Evolutionary conservation across 2,113 vertebrate genomes (phyloP).

Genomic region (Centropus unirufus): DNA sequence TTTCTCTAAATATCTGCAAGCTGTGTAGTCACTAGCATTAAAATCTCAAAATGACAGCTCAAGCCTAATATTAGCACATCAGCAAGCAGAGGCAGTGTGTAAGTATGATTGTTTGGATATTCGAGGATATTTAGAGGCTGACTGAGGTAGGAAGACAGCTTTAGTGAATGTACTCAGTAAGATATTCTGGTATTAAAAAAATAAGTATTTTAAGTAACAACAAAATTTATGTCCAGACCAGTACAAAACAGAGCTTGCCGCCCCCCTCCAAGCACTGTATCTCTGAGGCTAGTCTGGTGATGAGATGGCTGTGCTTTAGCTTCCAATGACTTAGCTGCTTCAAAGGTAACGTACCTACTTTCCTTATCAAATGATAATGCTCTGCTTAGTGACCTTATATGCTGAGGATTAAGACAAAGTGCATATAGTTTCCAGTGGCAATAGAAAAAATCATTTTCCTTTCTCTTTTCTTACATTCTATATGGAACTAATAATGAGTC

Average conservation of each 20-base stretch:
- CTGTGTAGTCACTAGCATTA: slow-evolving; percentile 42
- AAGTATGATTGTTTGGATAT: not conserved
- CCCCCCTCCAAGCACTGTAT: not conserved
- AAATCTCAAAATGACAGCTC: slow-evolving; percentile 46
- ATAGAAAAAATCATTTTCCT: slow-evolving; percentile 22
- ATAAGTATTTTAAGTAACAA: not conserved
- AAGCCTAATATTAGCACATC: slow-evolving; percentile 29
- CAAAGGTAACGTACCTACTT: not conserved
- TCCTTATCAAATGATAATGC: not conserved
- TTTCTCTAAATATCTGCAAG: slow-evolving; percentile 67
- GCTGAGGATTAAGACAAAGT: not conserved
- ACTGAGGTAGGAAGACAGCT: not conserved
- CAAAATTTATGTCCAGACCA: not conserved
- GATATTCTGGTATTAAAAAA: slow-evolving; percentile 9
- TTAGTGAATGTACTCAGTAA: not conserved
- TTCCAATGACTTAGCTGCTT: not conserved
- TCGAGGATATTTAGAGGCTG: not conserved
- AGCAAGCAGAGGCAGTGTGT: not conserved
- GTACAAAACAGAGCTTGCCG: not conserved
- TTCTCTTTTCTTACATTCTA: slow-evolving; percentile 30
- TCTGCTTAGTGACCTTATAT: not conserved
- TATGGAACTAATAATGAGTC: slow-evolving; percentile 1
- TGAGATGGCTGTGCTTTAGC: not conserved
- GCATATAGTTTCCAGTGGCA: not conserved
- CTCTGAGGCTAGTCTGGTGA: not conserved